Evolutionary conservation across 2,888 invertebrate genomes (phyloP).

Genomic region (Piscicola geometra): DNA sequence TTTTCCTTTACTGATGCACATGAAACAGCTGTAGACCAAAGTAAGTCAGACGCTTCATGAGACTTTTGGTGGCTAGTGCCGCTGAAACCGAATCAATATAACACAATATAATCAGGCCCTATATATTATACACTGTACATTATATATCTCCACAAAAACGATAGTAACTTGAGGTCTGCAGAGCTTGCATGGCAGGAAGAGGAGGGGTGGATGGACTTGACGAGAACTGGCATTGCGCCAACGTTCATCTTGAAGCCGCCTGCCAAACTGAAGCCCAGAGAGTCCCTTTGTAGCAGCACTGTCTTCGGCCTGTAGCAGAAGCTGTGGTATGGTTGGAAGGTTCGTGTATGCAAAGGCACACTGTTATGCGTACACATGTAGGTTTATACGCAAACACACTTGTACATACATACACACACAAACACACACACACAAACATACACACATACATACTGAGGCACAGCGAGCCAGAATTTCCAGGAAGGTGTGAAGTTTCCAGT

Average conservation of each 20-base stretch:
- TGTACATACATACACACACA: neutral
- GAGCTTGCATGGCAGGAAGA: neutral
- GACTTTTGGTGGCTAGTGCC: too few relatives aligned
- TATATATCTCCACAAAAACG: neutral
- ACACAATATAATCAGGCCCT: too few relatives aligned
- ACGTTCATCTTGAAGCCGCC: conserved; percentile 57
- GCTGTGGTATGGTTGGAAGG: conserved; percentile 45
- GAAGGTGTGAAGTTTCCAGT: conserved; percentile 57
- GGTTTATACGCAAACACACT: neutral
- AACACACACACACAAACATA: neutral
- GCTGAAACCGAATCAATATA: too few relatives aligned
- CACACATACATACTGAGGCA: conserved; percentile 53
- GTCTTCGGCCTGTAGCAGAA: conserved; percentile 55
- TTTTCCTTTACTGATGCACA: too few relatives aligned
- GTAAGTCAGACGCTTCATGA: too few relatives aligned
- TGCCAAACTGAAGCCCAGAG: conserved; percentile 58
- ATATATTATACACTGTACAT: too few relatives aligned
- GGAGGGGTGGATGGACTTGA: conserved; percentile 54
- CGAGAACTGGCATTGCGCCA: conserved; percentile 57
- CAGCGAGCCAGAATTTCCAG: conserved; percentile 59
- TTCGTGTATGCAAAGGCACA: too few relatives aligned
- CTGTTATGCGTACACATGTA: neutral
- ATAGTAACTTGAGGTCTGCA: neutral
- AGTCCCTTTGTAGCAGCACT: conserved; percentile 50
- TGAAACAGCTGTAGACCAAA: too few relatives aligned